Evolutionary conservation across 2,113 vertebrate species (phyloP), one percentile per base, ranked within the genome.

Genomic region (Pan paniscus): DNA sequence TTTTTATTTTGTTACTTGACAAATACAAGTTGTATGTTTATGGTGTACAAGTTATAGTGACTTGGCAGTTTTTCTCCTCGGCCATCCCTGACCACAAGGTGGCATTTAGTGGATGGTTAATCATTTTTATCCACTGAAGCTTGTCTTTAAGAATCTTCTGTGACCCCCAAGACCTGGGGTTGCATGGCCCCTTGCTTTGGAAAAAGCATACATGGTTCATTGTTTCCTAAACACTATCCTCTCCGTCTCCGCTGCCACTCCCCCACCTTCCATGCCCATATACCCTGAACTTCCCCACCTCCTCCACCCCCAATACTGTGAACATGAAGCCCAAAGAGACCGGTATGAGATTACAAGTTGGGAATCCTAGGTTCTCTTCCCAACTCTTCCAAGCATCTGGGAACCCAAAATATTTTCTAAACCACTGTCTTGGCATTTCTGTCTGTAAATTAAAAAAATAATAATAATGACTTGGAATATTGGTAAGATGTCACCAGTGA

Each of bases 121-220:
- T 68, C 32, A 50, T 73, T 90, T 93, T 59, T 93, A 78, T 84
- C 73, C 16, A 11, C 18, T 20, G 43, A 83, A 86, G 43, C 59
- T 22, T 50, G 4, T 43, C 83, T 97, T 89, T 86, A 46, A 91
- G 59, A 93, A 38, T 81, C 32, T 82, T 97, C 57, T n/a, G 5
- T 23, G 2, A n/a, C 72, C 43, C 43, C 43, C 10, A 82, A 67
- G 57, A 78, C 43, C 38, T 76, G 17, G 25, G 12, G 3, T 52
- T 48, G 8, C 22, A n/a, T 23, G 1, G 14, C 18, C 46, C 40
- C 8, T 76, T 11, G 3, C 20, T 50, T 38, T 6, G 0, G 14
- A 87, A 78, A 27, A 32, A 90, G 27, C 43, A 30, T 6, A 43
- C 12, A 7, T 46, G 32, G 25, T n/a, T 89, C 35, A 59, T 16